These are phyloP conservation scores for Hydrozoanthus tunicans DNA, from an alignment of 64 coral and sea anemone species.

Conservation along the genomic window DNA sequence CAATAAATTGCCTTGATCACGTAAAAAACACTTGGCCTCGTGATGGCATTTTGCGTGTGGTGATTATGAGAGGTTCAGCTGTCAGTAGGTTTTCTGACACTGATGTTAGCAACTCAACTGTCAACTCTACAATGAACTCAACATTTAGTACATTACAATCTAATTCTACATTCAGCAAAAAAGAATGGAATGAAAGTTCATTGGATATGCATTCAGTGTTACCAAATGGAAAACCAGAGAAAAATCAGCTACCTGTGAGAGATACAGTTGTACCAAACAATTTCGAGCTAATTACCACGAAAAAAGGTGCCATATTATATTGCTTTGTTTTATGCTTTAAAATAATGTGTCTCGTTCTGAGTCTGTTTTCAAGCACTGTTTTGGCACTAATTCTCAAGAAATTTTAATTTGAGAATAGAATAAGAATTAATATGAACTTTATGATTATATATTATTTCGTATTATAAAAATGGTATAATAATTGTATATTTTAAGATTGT, in stretches of 20 bases:
- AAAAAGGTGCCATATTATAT: conserved; percentile 47
- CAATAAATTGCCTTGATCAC: conserved; percentile 93
- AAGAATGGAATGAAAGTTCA: conserved; percentile 43
- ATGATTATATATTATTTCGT: no score
- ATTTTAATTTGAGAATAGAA: no score
- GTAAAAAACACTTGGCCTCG: conserved; percentile 93
- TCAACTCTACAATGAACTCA: conserved; percentile 50
- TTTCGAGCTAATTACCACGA: conserved; percentile 71
- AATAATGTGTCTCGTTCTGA: background rate
- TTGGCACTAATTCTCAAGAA: no score
- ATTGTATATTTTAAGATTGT: no score
- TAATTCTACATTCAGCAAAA: conserved; percentile 54
- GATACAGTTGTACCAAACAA: conserved; percentile 78
- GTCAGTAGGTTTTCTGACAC: conserved; percentile 68
- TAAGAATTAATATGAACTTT: no score
- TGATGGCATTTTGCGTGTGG: conserved; percentile 92
- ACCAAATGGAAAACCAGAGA: conserved; percentile 61
- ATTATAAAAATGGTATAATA: no score
- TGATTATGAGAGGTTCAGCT: conserved; percentile 70
- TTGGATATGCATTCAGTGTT: conserved; percentile 58
- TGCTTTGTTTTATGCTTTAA: background rate
- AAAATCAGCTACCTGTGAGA: conserved; percentile 72
- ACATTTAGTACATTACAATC: conserved; percentile 21
- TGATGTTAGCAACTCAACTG: conserved; percentile 33
- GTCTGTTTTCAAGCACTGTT: no score